These are phyloP conservation scores for Leptoclinus maculatus DNA, from an alignment of 2,797 vertebrate genomes.

Conservation along the genomic window DNA sequence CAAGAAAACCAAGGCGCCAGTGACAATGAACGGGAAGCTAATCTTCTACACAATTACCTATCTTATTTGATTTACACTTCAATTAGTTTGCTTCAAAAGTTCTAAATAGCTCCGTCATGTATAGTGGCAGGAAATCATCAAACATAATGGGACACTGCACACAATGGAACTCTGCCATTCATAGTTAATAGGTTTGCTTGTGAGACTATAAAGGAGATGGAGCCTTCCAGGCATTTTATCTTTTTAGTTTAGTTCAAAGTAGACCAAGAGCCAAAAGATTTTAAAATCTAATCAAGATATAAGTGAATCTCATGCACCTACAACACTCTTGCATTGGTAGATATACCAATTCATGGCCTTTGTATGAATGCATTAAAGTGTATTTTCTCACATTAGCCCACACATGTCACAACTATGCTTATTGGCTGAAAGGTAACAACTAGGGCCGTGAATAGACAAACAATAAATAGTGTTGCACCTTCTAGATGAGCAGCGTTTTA, in stretches of 20 bases:
- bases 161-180: slow-evolving; percentile 24
- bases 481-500: slow-evolving; percentile 1
- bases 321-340: background rate
- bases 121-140: slow-evolving; percentile 31
- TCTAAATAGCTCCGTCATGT: slow-evolving; percentile 6
- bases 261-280: background rate
- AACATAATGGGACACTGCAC: slow-evolving; percentile 20
- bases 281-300: background rate
- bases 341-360: background rate
- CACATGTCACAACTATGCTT: background rate
- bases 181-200: background rate
- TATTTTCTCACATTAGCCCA: no score
- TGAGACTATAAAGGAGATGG: slow-evolving; percentile 2
- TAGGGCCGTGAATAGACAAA: background rate
- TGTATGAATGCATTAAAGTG: background rate
- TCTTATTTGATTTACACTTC: slow-evolving; percentile 15
- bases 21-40: slow-evolving; percentile 8
- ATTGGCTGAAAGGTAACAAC: background rate
- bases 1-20: slow-evolving; percentile 23
- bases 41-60: slow-evolving; percentile 12
- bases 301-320: background rate
- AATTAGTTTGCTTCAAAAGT: slow-evolving; percentile 17
- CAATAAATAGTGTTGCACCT: background rate
- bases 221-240: background rate
- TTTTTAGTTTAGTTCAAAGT: slow-evolving; percentile 15